phyloP scores from a whole-genome alignment of 1,140 invertebrate species.

The Platorchestia sp. region DNA sequence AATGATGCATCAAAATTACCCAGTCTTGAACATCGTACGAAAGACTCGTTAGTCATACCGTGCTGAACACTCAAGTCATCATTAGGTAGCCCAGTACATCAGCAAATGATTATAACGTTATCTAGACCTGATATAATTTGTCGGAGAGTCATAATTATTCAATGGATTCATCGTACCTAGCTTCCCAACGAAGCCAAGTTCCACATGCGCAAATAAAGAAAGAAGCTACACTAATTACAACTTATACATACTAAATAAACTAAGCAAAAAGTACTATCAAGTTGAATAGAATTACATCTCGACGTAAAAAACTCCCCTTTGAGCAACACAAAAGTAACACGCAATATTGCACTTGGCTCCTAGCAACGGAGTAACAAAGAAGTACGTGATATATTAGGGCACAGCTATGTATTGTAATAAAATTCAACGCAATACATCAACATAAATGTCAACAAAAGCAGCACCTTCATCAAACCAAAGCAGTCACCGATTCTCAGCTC shows the following conservation, averaged over 20 bases:
- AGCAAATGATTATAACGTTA: no score
- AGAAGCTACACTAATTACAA: background rate
- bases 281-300: background rate
- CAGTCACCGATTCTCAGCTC: background rate
- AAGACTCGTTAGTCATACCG: no score
- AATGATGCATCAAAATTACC: no score
- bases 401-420: background rate
- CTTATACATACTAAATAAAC: background rate
- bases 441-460: background rate
- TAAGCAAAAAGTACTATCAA: slow-evolving; percentile 10
- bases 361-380: background rate
- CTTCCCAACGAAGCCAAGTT: background rate
- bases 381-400: background rate
- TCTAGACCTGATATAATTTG: no score
- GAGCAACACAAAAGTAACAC: background rate
- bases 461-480: background rate
- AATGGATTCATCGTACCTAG: background rate
- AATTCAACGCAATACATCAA: slow-evolving; percentile 2
- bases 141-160: no score
- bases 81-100: no score
- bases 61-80: no score
- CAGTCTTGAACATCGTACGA: no score
- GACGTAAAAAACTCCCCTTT: background rate
- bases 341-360: background rate
- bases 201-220: background rate